These are phyloP conservation scores for Crocidura indochinensis DNA, from an alignment of 2,797 vertebrate species.

Conservation along the genomic window DNA sequence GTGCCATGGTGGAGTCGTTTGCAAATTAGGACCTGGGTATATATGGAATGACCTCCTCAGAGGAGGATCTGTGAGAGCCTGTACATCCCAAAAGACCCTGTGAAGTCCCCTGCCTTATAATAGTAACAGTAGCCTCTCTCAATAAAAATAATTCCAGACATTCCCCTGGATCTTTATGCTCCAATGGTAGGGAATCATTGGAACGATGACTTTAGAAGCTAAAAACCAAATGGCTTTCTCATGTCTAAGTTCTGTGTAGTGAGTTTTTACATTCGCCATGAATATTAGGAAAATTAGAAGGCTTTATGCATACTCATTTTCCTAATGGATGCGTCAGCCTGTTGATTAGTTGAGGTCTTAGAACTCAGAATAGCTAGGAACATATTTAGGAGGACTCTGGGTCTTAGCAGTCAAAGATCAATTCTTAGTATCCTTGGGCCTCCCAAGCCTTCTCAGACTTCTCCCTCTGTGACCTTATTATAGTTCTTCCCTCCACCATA, in stretches of 20 bases:
- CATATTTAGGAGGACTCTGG: neutral
- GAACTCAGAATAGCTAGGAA: neutral
- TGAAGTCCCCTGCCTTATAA: constrained; percentile 30
- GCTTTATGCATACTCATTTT: neutral
- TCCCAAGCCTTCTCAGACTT: neutral
- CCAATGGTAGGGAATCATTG: neutral
- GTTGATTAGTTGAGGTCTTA: neutral
- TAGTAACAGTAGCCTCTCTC: neutral
- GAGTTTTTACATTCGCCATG: neutral
- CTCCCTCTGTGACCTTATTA: neutral
- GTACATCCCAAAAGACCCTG: constrained; percentile 44
- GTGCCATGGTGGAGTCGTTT: neutral
- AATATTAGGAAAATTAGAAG: too few relatives aligned
- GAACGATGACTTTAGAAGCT: neutral
- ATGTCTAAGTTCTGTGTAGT: neutral
- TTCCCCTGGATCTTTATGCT: constrained; percentile 12
- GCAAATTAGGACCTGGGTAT: neutral
- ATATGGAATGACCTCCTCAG: neutral
- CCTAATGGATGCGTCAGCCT: neutral
- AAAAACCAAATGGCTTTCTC: constrained; percentile 19
- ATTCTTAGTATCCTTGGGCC: neutral
- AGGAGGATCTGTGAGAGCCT: constrained; percentile 20
- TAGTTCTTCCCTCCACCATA: neutral
- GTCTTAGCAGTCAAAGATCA: constrained; percentile 12
- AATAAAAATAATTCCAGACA: constrained; percentile 43